These are phyloP conservation scores for Excalfactoria chinensis DNA, from an alignment of 2,113 vertebrate genomes.

Conservation along the genomic window DNA sequence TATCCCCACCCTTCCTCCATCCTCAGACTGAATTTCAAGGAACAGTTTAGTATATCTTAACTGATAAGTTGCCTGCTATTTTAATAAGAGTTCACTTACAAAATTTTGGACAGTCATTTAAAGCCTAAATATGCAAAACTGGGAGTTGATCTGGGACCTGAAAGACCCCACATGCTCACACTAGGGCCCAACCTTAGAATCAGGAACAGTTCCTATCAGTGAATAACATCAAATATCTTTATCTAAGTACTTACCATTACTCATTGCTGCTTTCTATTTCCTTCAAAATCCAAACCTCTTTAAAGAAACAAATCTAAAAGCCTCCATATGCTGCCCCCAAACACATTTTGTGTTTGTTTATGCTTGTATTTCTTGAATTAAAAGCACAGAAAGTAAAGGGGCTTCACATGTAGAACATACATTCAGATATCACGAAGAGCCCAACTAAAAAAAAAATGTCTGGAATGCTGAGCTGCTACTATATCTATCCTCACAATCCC, in stretches of 20 bases:
- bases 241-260: neutral
- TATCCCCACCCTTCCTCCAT: neutral
- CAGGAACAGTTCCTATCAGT: neutral
- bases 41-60: neutral
- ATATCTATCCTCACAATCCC: slow-evolving; percentile 9
- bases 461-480: neutral
- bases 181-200: neutral
- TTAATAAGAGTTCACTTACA: neutral
- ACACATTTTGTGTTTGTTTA: neutral
- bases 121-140: neutral
- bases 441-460: neutral
- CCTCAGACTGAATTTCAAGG: neutral
- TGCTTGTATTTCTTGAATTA: neutral
- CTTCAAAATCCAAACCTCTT: neutral
- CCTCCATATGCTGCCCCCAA: neutral
- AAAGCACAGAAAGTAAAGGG: neutral
- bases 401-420: neutral
- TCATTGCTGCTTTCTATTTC: neutral
- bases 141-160: neutral
- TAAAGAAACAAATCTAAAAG: neutral
- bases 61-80: neutral
- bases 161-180: neutral
- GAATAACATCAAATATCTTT: neutral
- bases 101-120: neutral
- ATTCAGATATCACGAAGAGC: neutral